Evolutionary conservation across 2,888 invertebrate species (phyloP).

Genomic region (Hermaeophaga mercurialis): DNA sequence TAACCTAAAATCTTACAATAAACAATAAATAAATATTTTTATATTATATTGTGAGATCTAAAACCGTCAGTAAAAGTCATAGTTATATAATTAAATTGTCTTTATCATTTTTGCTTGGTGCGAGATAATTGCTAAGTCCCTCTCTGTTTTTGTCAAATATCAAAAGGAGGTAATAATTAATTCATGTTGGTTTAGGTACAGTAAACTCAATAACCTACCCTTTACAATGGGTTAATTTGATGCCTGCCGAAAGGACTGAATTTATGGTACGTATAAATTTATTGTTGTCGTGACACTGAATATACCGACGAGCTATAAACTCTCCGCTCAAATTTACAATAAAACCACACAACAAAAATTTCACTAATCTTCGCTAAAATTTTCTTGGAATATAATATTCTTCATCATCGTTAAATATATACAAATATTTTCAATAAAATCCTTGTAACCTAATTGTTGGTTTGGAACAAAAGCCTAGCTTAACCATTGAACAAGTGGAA

Average conservation of each 20-base stretch:
- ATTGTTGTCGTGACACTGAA: slow-evolving; percentile 24
- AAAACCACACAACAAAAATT: too few species aligned
- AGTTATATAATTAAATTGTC: too few species aligned
- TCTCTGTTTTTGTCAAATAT: slow-evolving; percentile 21
- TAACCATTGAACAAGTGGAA: not conserved
- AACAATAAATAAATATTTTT: too few species aligned
- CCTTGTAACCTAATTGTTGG: too few species aligned
- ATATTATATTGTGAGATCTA: too few species aligned
- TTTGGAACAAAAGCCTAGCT: not conserved
- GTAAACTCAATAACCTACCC: slow-evolving; percentile 36
- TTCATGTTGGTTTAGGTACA: slow-evolving; percentile 36
- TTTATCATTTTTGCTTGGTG: too few species aligned
- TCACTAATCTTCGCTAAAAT: too few species aligned
- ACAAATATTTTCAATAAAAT: too few species aligned
- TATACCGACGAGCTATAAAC: not conserved
- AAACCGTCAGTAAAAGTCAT: too few species aligned
- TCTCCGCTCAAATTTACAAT: slow-evolving; percentile 3
- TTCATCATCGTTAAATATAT: too few species aligned
- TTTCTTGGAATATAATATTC: too few species aligned
- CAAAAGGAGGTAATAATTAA: slow-evolving; percentile 33
- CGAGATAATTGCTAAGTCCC: not conserved
- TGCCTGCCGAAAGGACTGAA: slow-evolving; percentile 33
- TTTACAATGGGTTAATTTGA: slow-evolving; percentile 36
- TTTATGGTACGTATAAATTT: slow-evolving; percentile 35
- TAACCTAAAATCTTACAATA: too few species aligned